phyloP scores from a whole-genome alignment of 2,113 vertebrate genomes.

The Leptobrachium ailaonicum region DNA sequence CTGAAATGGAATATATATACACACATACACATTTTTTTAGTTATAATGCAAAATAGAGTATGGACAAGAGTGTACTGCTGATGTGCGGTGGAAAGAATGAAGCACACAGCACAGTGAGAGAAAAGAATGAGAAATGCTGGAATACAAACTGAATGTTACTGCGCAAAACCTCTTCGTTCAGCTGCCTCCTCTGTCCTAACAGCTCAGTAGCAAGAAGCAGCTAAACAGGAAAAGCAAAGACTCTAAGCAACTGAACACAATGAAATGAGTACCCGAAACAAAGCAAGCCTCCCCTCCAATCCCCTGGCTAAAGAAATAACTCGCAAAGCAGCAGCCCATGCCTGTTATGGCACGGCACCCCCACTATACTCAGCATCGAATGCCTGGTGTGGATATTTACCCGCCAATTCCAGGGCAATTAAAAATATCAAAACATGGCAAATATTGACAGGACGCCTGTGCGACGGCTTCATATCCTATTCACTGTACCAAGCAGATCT shows the following conservation, averaged over 20 bases:
- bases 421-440: not conserved
- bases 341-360: not conserved
- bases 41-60: not conserved
- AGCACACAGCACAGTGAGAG: not conserved
- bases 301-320: not conserved
- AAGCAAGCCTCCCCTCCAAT: not conserved
- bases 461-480: not conserved
- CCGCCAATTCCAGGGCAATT: no score
- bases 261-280: constrained; percentile 4
- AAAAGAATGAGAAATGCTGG: constrained; percentile 10
- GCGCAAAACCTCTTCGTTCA: constrained; percentile 33
- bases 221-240: constrained; percentile 34
- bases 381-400: no score
- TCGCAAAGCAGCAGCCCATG: constrained; percentile 24
- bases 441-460: not conserved
- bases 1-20: not conserved
- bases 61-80: not conserved
- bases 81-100: constrained; percentile 1
- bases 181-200: constrained; percentile 37
- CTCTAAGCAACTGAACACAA: constrained; percentile 37
- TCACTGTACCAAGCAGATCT: no score
- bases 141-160: constrained; percentile 33
- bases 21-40: not conserved
- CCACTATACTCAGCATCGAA: no score
- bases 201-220: constrained; percentile 42